Percentiles rank a stretch among this genome's conserved stretches.
Conservation (phyloP, 2,113 vertebrate species). For the Hemiscyllium ocellatum region DNA sequence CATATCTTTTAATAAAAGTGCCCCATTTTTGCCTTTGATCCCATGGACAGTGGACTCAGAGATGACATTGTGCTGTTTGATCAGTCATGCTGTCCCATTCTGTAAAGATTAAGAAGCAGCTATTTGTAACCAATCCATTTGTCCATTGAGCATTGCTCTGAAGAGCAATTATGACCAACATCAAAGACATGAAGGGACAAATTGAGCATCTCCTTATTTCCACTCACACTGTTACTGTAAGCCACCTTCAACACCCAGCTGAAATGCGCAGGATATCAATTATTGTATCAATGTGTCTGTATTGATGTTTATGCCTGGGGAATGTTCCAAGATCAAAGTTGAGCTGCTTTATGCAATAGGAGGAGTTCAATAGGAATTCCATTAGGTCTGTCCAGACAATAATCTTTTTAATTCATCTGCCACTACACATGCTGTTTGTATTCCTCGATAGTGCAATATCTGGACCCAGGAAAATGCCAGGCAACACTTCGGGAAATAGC, state of each 20-base stretch:
- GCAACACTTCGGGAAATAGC: not conserved
- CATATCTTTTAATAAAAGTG: not conserved
- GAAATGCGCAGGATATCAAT: constrained; percentile 16
- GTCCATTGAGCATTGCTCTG: not conserved
- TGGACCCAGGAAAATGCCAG: not conserved
- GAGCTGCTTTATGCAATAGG: not conserved
- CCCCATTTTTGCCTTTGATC: not conserved
- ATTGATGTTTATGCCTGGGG: constrained; percentile 31
- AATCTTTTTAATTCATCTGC: constrained; percentile 7
- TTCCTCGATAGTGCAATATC: not conserved
- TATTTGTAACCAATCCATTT: constrained; percentile 23
- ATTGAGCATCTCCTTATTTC: not conserved
- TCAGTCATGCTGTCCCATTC: not conserved
- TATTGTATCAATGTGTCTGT: constrained; percentile 11
- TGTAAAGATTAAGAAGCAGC: constrained; percentile 10
- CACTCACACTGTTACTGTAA: not conserved
- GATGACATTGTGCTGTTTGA: not conserved
- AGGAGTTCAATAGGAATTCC: not conserved
- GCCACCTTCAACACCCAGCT: constrained; percentile 23
- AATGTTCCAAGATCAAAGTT: constrained; percentile 3
- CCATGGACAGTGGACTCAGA: not conserved
- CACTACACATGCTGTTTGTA: not conserved
- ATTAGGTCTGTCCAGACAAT: not conserved
- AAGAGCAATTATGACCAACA: constrained; percentile 3
- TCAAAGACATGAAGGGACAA: not conserved